A percentile compares a stretch with the other conserved stretches of the same genome.
Evolutionary conservation across 2,113 vertebrate genomes (phyloP).

Genomic region (Clinocottus analis): DNA sequence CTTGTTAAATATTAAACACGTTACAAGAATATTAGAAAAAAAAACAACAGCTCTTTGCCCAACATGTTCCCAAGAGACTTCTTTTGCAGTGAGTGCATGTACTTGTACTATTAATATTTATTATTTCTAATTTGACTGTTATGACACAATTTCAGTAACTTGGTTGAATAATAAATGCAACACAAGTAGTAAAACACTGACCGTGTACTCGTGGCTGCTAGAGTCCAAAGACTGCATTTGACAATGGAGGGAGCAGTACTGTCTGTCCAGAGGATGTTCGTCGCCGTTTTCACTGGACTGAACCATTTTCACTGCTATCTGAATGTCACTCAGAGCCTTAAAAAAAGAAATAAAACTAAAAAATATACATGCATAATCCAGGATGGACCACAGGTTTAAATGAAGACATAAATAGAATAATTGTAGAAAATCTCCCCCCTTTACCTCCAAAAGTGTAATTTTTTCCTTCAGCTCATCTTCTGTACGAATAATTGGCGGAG

Average conservation of each 20-base stretch:
- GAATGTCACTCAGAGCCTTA: conserved; percentile 90
- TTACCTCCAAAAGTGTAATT: conserved; percentile 89
- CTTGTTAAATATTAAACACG: too few species aligned
- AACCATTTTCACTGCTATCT: conserved; percentile 90
- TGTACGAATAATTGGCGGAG: conserved; percentile 87
- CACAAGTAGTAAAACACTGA: conserved; percentile 50
- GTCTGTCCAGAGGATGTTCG: conserved; percentile 88
- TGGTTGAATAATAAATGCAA: too few species aligned
- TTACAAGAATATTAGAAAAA: too few species aligned
- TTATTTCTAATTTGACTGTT: too few species aligned
- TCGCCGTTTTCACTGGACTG: conserved; percentile 75
- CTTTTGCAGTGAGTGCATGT: too few species aligned
- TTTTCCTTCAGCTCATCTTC: conserved; percentile 89
- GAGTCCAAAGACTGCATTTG: conserved; percentile 81
- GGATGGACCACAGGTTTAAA: background rate
- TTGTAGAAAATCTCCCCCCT: background rate
- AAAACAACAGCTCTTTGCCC: too few species aligned
- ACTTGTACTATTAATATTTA: too few species aligned
- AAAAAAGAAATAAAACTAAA: background rate
- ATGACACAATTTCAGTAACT: too few species aligned
- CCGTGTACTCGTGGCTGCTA: conserved; percentile 82
- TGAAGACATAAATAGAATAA: background rate
- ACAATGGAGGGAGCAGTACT: conserved; percentile 86
- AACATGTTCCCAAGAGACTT: too few species aligned
- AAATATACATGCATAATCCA: background rate